Evolutionary conservation across 2,113 vertebrate genomes (phyloP).

Genomic region (Apodemus speciosus): DNA sequence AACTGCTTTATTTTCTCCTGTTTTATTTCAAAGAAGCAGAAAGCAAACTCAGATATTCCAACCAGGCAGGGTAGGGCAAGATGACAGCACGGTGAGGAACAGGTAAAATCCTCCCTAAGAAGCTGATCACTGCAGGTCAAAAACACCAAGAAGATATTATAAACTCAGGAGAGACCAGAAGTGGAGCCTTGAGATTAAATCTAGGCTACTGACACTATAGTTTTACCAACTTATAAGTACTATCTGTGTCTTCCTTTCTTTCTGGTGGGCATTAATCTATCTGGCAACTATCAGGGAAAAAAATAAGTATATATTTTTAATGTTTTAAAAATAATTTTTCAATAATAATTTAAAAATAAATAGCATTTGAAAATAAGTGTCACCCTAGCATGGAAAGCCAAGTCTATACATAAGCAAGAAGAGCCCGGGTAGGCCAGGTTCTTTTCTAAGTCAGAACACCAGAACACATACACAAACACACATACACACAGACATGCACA

Average conservation of each 20-base stretch:
- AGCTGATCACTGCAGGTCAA: not conserved
- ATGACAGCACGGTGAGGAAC: not conserved
- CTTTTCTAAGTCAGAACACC: not conserved
- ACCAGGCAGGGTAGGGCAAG: not conserved
- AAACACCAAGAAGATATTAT: not conserved
- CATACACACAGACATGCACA: too few relatives aligned
- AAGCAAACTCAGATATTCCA: not conserved
- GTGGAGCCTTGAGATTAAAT: not conserved
- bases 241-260: not conserved
- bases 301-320: not conserved
- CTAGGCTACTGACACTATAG: not conserved
- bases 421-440: not conserved
- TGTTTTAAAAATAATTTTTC: not conserved
- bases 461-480: not conserved
- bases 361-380: not conserved
- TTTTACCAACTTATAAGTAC: not conserved
- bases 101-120: not conserved
- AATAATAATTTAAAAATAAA: not conserved
- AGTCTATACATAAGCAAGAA: not conserved
- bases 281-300: not conserved
- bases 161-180: constrained; percentile 5
- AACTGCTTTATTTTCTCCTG: not conserved
- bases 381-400: not conserved
- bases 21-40: constrained; percentile 51
- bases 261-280: not conserved